Conservation (phyloP, 2,797 vertebrate species). For the Coluber constrictor region DNA sequence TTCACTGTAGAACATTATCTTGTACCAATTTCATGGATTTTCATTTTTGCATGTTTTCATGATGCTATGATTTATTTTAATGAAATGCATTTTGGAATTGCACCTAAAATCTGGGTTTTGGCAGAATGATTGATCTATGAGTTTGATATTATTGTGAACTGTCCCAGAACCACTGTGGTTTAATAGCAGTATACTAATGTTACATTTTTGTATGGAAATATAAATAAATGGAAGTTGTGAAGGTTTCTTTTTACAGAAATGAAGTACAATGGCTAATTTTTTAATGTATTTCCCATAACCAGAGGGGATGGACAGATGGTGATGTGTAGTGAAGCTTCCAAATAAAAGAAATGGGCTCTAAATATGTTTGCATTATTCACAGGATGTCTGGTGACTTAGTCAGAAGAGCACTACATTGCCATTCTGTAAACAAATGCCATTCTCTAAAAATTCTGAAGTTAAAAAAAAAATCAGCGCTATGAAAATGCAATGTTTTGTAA, state of each 20-base stretch:
- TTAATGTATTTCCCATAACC: not conserved
- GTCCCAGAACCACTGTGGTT: not conserved
- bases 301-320: conserved; percentile 14
- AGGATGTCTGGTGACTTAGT: conserved; percentile 68
- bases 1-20: not conserved
- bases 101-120: not conserved
- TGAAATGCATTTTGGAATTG: not conserved
- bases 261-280: not conserved
- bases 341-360: not conserved
- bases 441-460: conserved; percentile 48
- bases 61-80: not conserved
- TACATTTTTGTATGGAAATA: not conserved
- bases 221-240: not conserved
- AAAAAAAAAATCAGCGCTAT: conserved; percentile 66
- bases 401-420: conserved; percentile 39
- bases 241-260: not conserved
- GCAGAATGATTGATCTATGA: not conserved
- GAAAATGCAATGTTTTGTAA: conserved; percentile 84
- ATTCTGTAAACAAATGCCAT: conserved; percentile 30
- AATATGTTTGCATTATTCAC: conserved; percentile 45
- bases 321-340: not conserved
- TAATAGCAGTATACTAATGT: not conserved
- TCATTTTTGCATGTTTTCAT: not conserved
- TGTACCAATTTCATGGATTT: not conserved
- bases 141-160: not conserved